These are phyloP conservation scores for Tamias sibiricus DNA, from an alignment of 2,113 vertebrate genomes.

Conservation along the genomic window DNA sequence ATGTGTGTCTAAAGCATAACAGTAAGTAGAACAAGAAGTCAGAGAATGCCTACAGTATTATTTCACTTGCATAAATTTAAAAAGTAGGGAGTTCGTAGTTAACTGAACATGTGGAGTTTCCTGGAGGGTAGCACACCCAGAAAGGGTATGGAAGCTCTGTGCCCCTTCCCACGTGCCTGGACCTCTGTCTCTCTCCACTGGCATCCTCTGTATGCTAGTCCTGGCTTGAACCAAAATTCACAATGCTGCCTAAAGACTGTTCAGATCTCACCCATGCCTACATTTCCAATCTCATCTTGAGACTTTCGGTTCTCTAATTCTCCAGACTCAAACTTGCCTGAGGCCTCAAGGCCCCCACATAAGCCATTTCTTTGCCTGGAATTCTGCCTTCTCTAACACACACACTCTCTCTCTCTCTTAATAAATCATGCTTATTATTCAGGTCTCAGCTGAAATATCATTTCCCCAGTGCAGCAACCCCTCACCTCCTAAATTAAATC, in stretches of 20 bases:
- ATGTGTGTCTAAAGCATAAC: neutral
- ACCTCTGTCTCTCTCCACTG: neutral
- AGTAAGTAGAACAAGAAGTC: neutral
- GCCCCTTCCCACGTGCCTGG: neutral
- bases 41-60: neutral
- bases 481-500: conserved; percentile 19
- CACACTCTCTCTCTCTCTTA: neutral
- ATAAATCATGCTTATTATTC: neutral
- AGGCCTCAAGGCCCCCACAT: neutral
- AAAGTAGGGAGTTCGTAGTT: neutral
- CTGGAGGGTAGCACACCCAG: neutral
- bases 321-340: neutral
- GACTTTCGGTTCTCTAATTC: neutral
- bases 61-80: neutral
- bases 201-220: neutral
- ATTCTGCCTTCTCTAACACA: neutral
- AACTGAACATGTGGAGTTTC: neutral
- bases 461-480: neutral
- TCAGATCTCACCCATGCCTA: neutral
- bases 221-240: neutral
- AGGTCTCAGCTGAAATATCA: conserved; percentile 3
- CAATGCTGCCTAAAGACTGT: neutral
- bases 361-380: neutral
- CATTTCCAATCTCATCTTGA: neutral
- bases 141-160: neutral